These are phyloP conservation scores for Polypedilum pembai DNA, from an alignment of 1,140 invertebrate species.

Conservation along the genomic window DNA sequence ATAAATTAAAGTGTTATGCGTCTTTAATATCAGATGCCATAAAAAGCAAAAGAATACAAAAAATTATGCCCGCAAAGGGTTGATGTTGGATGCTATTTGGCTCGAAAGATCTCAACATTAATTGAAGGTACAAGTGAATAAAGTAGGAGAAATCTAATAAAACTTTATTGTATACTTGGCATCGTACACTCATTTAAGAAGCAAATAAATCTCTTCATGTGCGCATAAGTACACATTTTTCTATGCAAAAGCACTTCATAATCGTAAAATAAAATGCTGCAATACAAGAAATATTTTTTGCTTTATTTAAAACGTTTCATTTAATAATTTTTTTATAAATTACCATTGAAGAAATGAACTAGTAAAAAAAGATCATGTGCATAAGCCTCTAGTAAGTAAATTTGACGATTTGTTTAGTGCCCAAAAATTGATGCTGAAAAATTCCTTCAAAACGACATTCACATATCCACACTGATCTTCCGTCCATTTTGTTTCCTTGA, in stretches of 20 bases:
- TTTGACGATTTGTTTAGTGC: too few species aligned
- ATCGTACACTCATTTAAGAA: neutral
- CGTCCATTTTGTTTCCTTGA: too few species aligned
- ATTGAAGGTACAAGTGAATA: neutral
- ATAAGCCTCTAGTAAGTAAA: too few species aligned
- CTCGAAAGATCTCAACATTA: neutral
- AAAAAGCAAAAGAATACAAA: neutral
- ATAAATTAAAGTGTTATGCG: slow-evolving; percentile 25
- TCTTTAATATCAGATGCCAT: slow-evolving; percentile 14
- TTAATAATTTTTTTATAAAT: too few species aligned
- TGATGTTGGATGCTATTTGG: neutral
- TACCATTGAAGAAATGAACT: too few species aligned
- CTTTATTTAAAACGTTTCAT: too few species aligned
- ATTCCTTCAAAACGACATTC: too few species aligned
- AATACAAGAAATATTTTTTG: neutral
- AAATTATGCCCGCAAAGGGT: neutral
- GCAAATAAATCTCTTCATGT: neutral
- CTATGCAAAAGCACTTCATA: neutral
- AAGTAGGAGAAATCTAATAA: slow-evolving; percentile 17
- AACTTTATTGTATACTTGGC: slow-evolving; percentile 22
- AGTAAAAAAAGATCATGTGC: too few species aligned
- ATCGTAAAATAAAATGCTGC: neutral
- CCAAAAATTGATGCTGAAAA: too few species aligned
- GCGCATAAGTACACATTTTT: neutral
- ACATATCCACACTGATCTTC: too few species aligned